Conservation (phyloP, 2,888 invertebrate species). For the Nomada lathburiana region DNA sequence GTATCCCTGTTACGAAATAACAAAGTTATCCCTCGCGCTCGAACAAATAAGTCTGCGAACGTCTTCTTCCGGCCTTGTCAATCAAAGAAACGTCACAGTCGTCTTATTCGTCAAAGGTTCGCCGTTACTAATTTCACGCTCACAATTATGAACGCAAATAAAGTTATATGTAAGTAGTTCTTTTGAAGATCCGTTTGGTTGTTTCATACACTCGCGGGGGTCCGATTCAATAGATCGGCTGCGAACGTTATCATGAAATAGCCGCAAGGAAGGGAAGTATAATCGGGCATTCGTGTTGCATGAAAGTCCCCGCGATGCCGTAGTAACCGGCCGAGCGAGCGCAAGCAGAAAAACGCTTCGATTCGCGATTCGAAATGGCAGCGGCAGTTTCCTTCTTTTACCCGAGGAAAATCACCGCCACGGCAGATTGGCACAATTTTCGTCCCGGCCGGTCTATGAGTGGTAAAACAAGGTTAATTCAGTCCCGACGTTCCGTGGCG, state of each 20-base stretch:
- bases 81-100: too few relatives aligned
- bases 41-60: too few relatives aligned
- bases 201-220: too few relatives aligned
- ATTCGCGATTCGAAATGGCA: not conserved
- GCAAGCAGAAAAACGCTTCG: not conserved
- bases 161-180: too few relatives aligned
- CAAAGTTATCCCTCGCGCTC: too few relatives aligned
- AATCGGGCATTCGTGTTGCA: not conserved
- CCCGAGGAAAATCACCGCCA: not conserved
- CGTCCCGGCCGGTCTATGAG: constrained; percentile 26
- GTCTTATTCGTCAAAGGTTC: too few relatives aligned
- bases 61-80: too few relatives aligned
- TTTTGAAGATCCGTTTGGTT: too few relatives aligned
- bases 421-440: constrained; percentile 52
- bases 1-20: too few relatives aligned
- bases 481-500: constrained; percentile 34
- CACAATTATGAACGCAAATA: too few relatives aligned
- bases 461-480: constrained; percentile 60
- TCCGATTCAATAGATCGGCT: too few relatives aligned
- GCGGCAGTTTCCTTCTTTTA: not conserved
- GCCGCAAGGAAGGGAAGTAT: not conserved
- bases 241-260: constrained; percentile 10
- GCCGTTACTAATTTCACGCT: too few relatives aligned
- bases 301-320: not conserved
- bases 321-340: constrained; percentile 9